These are phyloP conservation scores for Morone saxatilis DNA, from an alignment of 2,113 vertebrate genomes.

Conservation along the genomic window DNA sequence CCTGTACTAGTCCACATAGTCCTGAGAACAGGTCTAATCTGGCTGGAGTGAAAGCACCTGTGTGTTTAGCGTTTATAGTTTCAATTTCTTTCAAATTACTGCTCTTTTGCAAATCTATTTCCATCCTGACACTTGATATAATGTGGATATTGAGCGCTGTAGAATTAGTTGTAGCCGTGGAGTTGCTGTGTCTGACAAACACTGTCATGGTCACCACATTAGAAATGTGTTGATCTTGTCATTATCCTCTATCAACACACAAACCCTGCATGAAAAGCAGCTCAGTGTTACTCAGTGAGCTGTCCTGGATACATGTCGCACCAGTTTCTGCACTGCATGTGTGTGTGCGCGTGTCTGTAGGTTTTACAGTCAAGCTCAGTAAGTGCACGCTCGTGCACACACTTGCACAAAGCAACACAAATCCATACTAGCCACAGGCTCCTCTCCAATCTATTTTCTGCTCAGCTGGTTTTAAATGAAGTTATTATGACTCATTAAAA, in stretches of 20 bases:
- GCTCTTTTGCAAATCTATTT: neutral
- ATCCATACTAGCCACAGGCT: slow-evolving; percentile 99
- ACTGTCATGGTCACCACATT: neutral
- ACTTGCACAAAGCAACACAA: slow-evolving; percentile 88
- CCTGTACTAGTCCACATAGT: neutral
- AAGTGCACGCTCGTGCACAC: slow-evolving; percentile 80
- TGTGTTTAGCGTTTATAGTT: neutral
- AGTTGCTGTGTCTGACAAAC: slow-evolving; percentile 17
- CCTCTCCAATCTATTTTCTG: slow-evolving; percentile 99
- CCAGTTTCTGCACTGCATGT: slow-evolving; percentile 4
- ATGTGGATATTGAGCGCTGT: neutral
- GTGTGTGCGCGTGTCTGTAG: neutral
- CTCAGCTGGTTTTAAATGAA: slow-evolving; percentile 99
- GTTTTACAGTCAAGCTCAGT: slow-evolving; percentile 70
- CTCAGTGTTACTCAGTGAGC: slow-evolving; percentile 17
- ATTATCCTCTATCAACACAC: slow-evolving; percentile 18
- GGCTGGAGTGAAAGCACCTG: neutral
- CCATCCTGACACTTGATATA: neutral
- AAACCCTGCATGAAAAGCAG: slow-evolving; percentile 29
- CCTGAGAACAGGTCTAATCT: neutral
- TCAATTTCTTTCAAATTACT: neutral
- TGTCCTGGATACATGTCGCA: slow-evolving; percentile 49
- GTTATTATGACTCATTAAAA: slow-evolving; percentile 99
- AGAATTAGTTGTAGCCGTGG: neutral
- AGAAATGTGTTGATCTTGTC: slow-evolving; percentile 34